These are phyloP conservation scores for Corythornis madagascariensis DNA, from an alignment of 2,113 vertebrate species.

Conservation along the genomic window DNA sequence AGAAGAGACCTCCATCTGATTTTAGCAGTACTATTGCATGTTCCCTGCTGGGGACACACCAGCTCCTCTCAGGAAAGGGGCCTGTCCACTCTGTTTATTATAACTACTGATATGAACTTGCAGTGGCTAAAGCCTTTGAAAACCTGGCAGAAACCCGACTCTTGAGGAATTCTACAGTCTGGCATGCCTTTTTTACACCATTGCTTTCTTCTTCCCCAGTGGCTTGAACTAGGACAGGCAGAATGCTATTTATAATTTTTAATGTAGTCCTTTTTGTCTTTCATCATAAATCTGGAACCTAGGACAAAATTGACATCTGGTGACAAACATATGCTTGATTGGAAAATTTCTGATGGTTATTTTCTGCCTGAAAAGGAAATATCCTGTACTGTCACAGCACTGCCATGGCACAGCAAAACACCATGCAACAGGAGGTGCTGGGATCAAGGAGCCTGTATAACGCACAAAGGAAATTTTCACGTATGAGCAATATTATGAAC, in stretches of 20 bases:
- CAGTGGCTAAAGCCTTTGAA: not conserved
- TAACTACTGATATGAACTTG: not conserved
- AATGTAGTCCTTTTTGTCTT: slow-evolving; percentile 53
- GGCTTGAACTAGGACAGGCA: slow-evolving; percentile 68
- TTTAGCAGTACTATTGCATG: not conserved
- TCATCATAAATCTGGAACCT: slow-evolving; percentile 49
- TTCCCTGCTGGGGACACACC: not conserved
- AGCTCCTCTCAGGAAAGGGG: not conserved
- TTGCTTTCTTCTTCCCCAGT: slow-evolving; percentile 39
- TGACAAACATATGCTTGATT: not conserved
- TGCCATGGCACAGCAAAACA: accelerated
- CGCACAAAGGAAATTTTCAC: not conserved
- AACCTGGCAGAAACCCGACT: slow-evolving; percentile 10
- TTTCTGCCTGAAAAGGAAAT: slow-evolving; percentile 10
- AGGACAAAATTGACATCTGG: slow-evolving; percentile 1
- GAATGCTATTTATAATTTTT: slow-evolving; percentile 58
- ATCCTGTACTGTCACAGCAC: not conserved
- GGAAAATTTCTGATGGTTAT: not conserved
- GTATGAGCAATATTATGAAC: not conserved
- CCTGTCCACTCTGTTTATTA: not conserved
- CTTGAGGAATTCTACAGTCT: slow-evolving; percentile 21
- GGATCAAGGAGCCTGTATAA: not conserved
- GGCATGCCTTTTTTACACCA: not conserved
- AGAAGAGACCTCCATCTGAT: not conserved
- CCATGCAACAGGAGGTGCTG: not conserved